phyloP scores from a whole-genome alignment of 2,797 vertebrate genomes.

The Bothrops alternatus region DNA sequence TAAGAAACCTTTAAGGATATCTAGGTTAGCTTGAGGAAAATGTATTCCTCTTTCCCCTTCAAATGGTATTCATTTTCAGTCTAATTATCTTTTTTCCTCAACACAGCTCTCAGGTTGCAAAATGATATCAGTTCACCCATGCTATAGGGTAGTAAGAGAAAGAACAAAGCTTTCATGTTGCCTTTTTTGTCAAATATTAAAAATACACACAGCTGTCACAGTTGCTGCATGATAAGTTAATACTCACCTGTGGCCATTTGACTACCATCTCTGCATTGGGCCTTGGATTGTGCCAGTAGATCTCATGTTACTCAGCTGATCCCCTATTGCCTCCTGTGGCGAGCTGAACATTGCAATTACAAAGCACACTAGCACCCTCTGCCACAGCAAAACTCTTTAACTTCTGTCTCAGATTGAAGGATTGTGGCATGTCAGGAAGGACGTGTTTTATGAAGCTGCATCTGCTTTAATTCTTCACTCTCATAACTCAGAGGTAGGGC shows the following conservation, averaged over 20 bases:
- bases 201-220: constrained; percentile 11
- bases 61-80: constrained; percentile 35
- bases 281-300: background rate
- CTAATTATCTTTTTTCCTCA: constrained; percentile 51
- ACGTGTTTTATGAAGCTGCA: background rate
- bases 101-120: constrained; percentile 44
- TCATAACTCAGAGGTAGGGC: background rate
- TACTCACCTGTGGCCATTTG: background rate
- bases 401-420: background rate
- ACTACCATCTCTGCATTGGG: background rate
- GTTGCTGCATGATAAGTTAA: background rate
- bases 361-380: background rate
- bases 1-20: constrained; percentile 40
- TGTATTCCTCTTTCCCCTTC: constrained; percentile 37
- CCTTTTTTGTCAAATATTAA: constrained; percentile 33
- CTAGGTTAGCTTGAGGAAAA: constrained; percentile 43
- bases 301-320: background rate
- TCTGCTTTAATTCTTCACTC: constrained; percentile 3
- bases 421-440: background rate
- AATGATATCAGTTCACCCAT: constrained; percentile 33
- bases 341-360: background rate
- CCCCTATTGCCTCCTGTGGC: background rate
- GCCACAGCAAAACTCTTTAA: background rate
- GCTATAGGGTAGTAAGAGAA: constrained; percentile 31
- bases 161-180: constrained; percentile 32